Evolutionary conservation across 2,888 invertebrate species (phyloP).

Genomic region (Harpalus rufipes): DNA sequence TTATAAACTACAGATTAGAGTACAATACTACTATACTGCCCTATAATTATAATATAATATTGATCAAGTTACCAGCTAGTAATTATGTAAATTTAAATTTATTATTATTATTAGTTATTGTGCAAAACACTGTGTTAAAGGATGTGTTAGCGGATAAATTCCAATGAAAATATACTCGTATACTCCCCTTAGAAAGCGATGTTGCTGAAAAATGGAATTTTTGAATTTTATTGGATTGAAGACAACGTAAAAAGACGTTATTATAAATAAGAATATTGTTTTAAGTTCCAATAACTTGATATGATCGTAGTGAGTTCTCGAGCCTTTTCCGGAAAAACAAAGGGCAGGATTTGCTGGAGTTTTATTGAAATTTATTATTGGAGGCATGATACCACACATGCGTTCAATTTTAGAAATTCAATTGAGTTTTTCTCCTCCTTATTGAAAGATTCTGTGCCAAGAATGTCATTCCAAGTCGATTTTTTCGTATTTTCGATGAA

Average conservation of each 20-base stretch:
- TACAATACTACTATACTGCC: too few species aligned
- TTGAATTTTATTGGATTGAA: neutral
- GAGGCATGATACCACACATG: constrained; percentile 50
- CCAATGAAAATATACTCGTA: too few species aligned
- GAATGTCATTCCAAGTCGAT: constrained; percentile 20
- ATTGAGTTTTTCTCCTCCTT: constrained; percentile 47
- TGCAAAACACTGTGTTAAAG: too few species aligned
- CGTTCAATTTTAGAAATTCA: constrained; percentile 53
- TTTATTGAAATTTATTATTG: constrained; percentile 63
- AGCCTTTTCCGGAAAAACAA: constrained; percentile 16
- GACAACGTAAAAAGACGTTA: constrained; percentile 10
- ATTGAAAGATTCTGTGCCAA: constrained; percentile 49
- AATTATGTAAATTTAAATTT: too few species aligned
- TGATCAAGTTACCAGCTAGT: too few species aligned
- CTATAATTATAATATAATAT: too few species aligned
- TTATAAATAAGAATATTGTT: constrained; percentile 39
- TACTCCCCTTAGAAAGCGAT: neutral
- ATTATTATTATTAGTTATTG: too few species aligned
- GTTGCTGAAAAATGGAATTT: neutral
- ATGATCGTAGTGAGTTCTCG: neutral
- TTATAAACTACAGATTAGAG: too few species aligned
- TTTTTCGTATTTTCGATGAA: constrained; percentile 34
- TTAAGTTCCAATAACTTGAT: constrained; percentile 26
- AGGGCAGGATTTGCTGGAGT: constrained; percentile 17
- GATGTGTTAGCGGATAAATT: too few species aligned